phyloP scores from a whole-genome alignment of 2,888 invertebrate genomes.

The Anoncus sp. region DNA sequence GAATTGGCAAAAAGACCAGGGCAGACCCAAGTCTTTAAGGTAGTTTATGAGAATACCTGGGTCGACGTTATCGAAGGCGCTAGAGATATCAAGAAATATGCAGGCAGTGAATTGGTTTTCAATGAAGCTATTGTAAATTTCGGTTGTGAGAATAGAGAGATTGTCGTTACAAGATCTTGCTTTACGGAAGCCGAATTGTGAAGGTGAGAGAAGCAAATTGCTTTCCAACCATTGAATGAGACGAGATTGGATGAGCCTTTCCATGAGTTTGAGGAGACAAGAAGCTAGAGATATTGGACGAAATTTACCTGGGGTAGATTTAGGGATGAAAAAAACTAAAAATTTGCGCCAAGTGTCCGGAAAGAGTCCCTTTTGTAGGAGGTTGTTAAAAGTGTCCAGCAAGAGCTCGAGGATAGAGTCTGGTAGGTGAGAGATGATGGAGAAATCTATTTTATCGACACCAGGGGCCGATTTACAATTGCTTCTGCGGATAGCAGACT shows the following conservation, averaged over 20 bases:
- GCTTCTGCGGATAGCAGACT: not conserved
- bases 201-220: slow-evolving; percentile 10
- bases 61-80: no score
- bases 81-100: slow-evolving; percentile 45
- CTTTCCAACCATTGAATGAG: slow-evolving; percentile 46
- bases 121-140: slow-evolving; percentile 29
- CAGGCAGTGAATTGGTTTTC: not conserved
- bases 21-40: slow-evolving; percentile 3
- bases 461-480: slow-evolving; percentile 25
- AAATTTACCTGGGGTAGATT: no score
- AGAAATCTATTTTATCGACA: slow-evolving; percentile 36
- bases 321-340: slow-evolving; percentile 34
- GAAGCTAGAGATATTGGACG: no score
- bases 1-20: slow-evolving; percentile 29
- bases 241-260: slow-evolving; percentile 42
- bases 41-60: not conserved
- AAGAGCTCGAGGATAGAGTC: not conserved
- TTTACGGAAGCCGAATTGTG: slow-evolving; percentile 41
- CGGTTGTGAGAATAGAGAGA: slow-evolving; percentile 28
- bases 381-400: slow-evolving; percentile 7
- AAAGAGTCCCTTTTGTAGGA: not conserved
- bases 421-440: slow-evolving; percentile 14
- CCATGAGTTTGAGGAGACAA: slow-evolving; percentile 49
- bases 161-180: slow-evolving; percentile 45
- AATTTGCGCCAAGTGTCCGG: slow-evolving; percentile 8